phyloP scores from a whole-genome alignment of 2,888 invertebrate species.

The Linnaemya vulpina region DNA sequence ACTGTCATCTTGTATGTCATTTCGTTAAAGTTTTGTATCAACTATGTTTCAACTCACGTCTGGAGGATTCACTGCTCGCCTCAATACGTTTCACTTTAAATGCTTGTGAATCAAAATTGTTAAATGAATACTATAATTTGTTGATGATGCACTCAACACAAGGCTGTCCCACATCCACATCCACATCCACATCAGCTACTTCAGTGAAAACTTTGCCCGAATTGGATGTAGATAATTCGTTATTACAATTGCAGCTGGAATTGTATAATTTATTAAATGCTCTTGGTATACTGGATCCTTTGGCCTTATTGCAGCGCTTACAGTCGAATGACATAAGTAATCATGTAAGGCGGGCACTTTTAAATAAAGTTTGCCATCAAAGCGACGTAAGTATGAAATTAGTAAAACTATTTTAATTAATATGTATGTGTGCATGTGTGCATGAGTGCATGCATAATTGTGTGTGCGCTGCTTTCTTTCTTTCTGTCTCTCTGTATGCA shows the following conservation, averaged over 20 bases:
- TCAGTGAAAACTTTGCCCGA: slow-evolving; percentile 48
- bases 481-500: not conserved
- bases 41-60: slow-evolving; percentile 76
- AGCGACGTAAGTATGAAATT: slow-evolving; percentile 78
- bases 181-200: slow-evolving; percentile 29
- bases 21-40: slow-evolving; percentile 80
- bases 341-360: slow-evolving; percentile 75
- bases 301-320: slow-evolving; percentile 75
- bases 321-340: slow-evolving; percentile 73
- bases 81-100: slow-evolving; percentile 67
- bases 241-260: slow-evolving; percentile 77
- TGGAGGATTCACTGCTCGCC: slow-evolving; percentile 65
- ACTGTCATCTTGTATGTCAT: slow-evolving; percentile 79
- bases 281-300: slow-evolving; percentile 79
- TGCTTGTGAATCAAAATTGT: slow-evolving; percentile 79
- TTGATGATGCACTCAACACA: slow-evolving; percentile 64
- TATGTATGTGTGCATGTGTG: slow-evolving; percentile 14
- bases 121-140: slow-evolving; percentile 80
- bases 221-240: slow-evolving; percentile 66
- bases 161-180: slow-evolving; percentile 62
- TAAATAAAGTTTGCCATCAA: slow-evolving; percentile 79
- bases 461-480: not conserved
- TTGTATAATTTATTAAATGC: slow-evolving; percentile 79
- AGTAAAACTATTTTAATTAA: slow-evolving; percentile 78
- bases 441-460: slow-evolving; percentile 11